phyloP scores from a whole-genome alignment of 2,113 vertebrate genomes.

The Bothrops jararaca region DNA sequence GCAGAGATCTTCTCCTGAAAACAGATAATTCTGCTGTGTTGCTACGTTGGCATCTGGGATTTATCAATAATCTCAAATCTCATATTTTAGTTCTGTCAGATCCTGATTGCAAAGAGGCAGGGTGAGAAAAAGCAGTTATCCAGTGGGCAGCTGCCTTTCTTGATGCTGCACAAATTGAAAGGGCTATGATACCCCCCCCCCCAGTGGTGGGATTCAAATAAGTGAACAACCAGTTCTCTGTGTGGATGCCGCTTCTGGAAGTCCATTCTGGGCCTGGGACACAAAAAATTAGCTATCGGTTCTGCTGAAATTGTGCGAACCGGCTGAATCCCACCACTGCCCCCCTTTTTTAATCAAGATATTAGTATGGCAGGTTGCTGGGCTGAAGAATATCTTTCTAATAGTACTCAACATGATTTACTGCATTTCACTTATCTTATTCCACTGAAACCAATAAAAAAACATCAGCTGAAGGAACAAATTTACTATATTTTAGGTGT shows the following conservation, averaged over 20 bases:
- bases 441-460: neutral
- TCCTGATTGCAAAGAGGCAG: neutral
- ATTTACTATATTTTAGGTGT: neutral
- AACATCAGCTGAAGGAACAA: neutral
- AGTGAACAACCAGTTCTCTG: no score
- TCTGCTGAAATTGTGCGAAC: no score
- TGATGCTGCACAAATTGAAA: neutral
- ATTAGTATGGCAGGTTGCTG: neutral
- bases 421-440: neutral
- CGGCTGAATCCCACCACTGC: no score
- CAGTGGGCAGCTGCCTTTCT: neutral
- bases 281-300: no score
- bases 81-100: neutral
- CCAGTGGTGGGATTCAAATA: no score
- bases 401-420: neutral
- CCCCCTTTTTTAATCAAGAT: neutral
- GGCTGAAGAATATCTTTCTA: neutral
- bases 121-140: neutral
- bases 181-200: neutral
- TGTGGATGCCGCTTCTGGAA: no score
- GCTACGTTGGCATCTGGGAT: neutral
- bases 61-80: neutral
- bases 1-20: neutral
- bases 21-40: neutral
- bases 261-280: no score